Conservation (phyloP, 1,140 invertebrate species). For the Apis cerana region DNA sequence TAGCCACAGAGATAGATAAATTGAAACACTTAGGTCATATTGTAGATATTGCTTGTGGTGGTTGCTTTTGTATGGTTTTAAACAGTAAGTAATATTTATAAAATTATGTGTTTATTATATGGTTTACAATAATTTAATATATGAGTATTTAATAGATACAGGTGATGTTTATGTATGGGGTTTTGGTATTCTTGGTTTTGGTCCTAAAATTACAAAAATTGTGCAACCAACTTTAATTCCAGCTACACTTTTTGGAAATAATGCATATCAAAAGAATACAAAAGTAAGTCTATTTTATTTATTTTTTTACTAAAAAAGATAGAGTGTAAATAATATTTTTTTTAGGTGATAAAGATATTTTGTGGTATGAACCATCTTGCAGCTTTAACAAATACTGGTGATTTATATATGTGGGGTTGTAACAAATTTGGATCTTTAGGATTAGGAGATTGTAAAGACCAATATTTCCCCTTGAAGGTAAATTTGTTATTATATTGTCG, state of each 20-base stretch:
- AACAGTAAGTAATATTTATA: slow-evolving; percentile 84
- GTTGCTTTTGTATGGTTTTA: slow-evolving; percentile 91
- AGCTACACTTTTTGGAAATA: slow-evolving; percentile 90
- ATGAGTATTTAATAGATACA: slow-evolving; percentile 82
- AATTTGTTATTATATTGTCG: slow-evolving; percentile 50
- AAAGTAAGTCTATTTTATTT: slow-evolving; percentile 79
- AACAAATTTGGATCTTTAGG: slow-evolving; percentile 93
- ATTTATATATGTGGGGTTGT: slow-evolving; percentile 95
- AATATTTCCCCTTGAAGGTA: slow-evolving; percentile 94
- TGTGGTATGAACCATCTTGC: slow-evolving; percentile 90
- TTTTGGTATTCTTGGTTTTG: slow-evolving; percentile 94
- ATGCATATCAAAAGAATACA: slow-evolving; percentile 88
- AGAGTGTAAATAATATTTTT: neutral
- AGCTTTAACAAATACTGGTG: slow-evolving; percentile 89
- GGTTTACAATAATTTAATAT: slow-evolving; percentile 39
- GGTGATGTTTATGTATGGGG: slow-evolving; percentile 96
- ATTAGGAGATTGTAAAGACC: slow-evolving; percentile 89
- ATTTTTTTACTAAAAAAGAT: slow-evolving; percentile 1
- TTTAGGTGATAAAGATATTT: slow-evolving; percentile 82
- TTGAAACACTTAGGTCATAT: slow-evolving; percentile 87
- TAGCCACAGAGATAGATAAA: slow-evolving; percentile 85
- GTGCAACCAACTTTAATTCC: slow-evolving; percentile 88
- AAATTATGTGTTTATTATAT: neutral
- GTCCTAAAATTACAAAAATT: slow-evolving; percentile 87
- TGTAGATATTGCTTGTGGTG: slow-evolving; percentile 91